Conservation (phyloP, 2,888 invertebrate genomes). For the Carcina quercana region DNA sequence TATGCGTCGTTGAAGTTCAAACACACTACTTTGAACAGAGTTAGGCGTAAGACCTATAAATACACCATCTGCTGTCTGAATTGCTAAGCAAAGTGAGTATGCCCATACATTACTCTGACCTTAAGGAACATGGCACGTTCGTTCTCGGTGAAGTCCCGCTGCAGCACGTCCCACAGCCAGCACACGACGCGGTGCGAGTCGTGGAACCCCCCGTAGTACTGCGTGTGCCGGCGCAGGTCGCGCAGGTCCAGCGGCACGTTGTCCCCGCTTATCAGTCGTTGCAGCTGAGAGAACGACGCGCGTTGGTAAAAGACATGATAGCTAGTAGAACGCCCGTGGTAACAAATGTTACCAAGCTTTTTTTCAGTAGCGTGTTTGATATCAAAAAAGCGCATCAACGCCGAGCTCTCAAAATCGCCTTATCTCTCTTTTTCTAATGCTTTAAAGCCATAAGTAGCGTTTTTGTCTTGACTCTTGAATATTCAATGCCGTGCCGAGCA, state of each 20-base stretch:
- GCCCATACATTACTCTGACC: slow-evolving; percentile 71
- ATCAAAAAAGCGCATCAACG: too few species aligned
- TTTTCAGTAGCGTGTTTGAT: too few species aligned
- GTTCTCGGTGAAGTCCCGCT: slow-evolving; percentile 93
- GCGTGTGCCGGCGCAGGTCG: slow-evolving; percentile 92
- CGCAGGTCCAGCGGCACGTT: slow-evolving; percentile 93
- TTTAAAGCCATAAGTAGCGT: too few species aligned
- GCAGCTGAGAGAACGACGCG: slow-evolving; percentile 77
- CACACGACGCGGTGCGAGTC: slow-evolving; percentile 97
- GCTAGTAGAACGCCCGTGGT: too few species aligned
- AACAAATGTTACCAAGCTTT: too few species aligned
- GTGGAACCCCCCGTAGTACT: slow-evolving; percentile 99
- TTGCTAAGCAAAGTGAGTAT: neutral
- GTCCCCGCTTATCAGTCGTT: slow-evolving; percentile 96
- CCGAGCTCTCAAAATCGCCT: too few species aligned
- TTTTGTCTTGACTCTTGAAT: too few species aligned
- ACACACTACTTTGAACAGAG: too few species aligned
- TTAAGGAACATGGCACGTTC: slow-evolving; percentile 97
- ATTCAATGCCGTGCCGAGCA: too few species aligned
- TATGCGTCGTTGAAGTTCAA: too few species aligned
- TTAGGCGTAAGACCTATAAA: neutral
- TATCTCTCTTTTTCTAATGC: too few species aligned
- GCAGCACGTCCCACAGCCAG: slow-evolving; percentile 99
- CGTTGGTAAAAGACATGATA: slow-evolving; percentile 3
- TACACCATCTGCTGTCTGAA: too few species aligned